Evolutionary conservation across 2,888 invertebrate species (phyloP).

Genomic region (Epistrophe eligans): DNA sequence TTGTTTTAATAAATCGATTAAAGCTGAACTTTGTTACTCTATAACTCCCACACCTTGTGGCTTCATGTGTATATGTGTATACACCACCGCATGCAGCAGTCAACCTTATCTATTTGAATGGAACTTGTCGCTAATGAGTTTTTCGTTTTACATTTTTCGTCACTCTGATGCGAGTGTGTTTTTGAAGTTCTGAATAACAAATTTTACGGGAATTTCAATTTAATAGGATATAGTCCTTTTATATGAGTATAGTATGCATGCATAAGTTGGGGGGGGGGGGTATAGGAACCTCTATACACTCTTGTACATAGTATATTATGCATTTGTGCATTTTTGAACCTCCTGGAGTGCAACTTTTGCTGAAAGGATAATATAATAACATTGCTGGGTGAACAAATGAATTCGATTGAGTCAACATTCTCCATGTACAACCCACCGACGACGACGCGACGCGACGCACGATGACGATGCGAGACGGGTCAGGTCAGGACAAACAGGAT

Average conservation of each 20-base stretch:
- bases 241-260: neutral
- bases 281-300: neutral
- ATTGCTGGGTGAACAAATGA: conserved; percentile 58
- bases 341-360: conserved; percentile 18
- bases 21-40: conserved; percentile 16
- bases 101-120: conserved; percentile 6
- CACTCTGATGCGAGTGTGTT: conserved; percentile 33
- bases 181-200: conserved; percentile 37
- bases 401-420: conserved; percentile 25
- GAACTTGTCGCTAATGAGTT: conserved; percentile 60
- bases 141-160: conserved; percentile 38
- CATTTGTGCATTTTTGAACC: neutral
- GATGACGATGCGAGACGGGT: neutral
- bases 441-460: neutral
- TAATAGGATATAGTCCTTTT: conserved; percentile 30
- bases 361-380: conserved; percentile 53
- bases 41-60: neutral
- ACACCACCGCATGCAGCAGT: neutral
- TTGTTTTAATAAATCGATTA: conserved; percentile 27
- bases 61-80: too few relatives aligned
- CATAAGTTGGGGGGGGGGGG: neutral
- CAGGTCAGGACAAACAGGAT: conserved; percentile 4
- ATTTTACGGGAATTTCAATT: conserved; percentile 60
- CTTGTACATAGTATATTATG: neutral
- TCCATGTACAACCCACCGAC: neutral